Conservation (phyloP, 2,888 invertebrate species). For the Scaptomyza tumidula region DNA sequence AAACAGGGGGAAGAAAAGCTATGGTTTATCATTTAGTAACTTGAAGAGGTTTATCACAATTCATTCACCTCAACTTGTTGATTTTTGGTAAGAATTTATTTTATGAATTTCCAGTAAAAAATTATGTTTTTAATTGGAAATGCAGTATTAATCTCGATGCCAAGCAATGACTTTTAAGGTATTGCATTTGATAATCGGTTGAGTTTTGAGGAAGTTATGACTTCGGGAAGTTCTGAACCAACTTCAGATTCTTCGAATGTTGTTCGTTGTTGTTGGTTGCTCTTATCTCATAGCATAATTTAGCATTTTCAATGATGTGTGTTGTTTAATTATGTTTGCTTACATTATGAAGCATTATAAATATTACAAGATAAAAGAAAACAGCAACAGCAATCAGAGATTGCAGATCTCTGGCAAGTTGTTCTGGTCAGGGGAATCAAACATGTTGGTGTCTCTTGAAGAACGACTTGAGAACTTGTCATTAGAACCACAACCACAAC, state of each 20-base stretch:
- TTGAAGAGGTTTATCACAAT: no score
- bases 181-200: no score
- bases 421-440: constrained; percentile 32
- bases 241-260: neutral
- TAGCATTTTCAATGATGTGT: constrained; percentile 65
- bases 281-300: constrained; percentile 58
- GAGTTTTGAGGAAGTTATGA: no score
- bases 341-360: constrained; percentile 55
- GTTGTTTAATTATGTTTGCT: constrained; percentile 63
- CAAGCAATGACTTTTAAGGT: no score
- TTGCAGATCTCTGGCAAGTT: neutral
- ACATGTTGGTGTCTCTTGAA: constrained; percentile 10
- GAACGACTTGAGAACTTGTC: constrained; percentile 38
- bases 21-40: no score
- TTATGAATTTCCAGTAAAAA: no score
- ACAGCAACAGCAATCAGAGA: constrained; percentile 19
- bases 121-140: no score
- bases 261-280: neutral
- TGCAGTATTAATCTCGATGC: no score
- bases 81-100: no score
- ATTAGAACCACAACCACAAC: constrained; percentile 60
- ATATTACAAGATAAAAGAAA: constrained; percentile 62
- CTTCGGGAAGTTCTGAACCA: no score
- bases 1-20: no score
- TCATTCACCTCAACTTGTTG: no score